Evolutionary conservation across 2,888 invertebrate genomes (phyloP).

Genomic region (Tridacna gigas): DNA sequence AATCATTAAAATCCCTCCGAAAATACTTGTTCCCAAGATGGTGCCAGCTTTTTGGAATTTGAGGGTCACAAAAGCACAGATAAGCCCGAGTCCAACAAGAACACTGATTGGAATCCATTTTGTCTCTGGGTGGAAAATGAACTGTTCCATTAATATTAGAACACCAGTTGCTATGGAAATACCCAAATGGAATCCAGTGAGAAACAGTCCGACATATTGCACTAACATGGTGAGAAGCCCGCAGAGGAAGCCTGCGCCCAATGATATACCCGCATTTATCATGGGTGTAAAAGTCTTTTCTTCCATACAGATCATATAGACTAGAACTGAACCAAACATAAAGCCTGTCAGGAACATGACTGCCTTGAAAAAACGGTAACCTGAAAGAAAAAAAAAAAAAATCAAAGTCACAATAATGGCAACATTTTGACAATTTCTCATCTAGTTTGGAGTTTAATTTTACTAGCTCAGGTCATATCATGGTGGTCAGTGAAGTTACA

Average conservation of each 20-base stretch:
- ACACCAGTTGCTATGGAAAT: slow-evolving; percentile 85
- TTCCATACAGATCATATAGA: slow-evolving; percentile 92
- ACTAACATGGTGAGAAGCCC: slow-evolving; percentile 93
- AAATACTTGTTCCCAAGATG: slow-evolving; percentile 91
- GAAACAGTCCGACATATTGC: slow-evolving; percentile 92
- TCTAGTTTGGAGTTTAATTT: background rate
- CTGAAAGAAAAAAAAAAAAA: slow-evolving; percentile 86
- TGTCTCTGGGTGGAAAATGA: slow-evolving; percentile 87
- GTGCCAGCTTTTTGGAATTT: slow-evolving; percentile 92
- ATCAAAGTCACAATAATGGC: background rate
- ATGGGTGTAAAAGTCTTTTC: slow-evolving; percentile 89
- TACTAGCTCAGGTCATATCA: too few relatives aligned
- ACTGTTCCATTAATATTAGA: slow-evolving; percentile 86
- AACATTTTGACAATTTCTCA: background rate
- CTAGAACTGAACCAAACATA: slow-evolving; percentile 92
- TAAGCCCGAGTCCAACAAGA: slow-evolving; percentile 89
- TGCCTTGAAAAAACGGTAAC: slow-evolving; percentile 94
- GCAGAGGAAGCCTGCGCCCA: slow-evolving; percentile 91
- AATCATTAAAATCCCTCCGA: slow-evolving; percentile 91
- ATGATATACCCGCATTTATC: slow-evolving; percentile 90
- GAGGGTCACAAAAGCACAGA: slow-evolving; percentile 90
- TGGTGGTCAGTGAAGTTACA: too few relatives aligned
- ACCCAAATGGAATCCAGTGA: slow-evolving; percentile 92
- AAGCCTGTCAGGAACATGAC: slow-evolving; percentile 95
- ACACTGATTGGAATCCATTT: slow-evolving; percentile 91